Base-by-base conservation (phyloP, 2,113 vertebrate species). In the Struthio camelus region DNA sequence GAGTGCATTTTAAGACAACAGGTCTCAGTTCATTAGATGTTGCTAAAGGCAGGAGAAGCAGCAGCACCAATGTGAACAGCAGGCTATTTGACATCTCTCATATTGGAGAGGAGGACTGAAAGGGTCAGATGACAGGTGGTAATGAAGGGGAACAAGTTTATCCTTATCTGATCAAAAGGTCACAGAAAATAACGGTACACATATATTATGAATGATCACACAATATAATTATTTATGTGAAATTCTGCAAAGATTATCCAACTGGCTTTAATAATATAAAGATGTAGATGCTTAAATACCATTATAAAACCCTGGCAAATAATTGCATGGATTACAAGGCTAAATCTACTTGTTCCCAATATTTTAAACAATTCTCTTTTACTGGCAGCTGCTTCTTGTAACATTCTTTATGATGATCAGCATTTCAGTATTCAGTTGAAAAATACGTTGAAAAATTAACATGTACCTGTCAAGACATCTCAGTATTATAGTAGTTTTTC, bases 401-500 rank as follows among this genome's bases (percentile, higher is more conserved):
- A 40, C 9, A 54, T 30, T 69, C 34, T 69, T 69, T 69, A 76
- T 51, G 24, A 81, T 53, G 27, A 51, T 38, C 50, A 46, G 56
- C 76, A 70, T 71, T 27, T 70, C 38, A 86, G 48, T 81, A 73
- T 38, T 40, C 64, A 66, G 65, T 11, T 80, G 42, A 79, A 83
- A 96, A 78, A 7, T n/a, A 46, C 36, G 71, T 93, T 36, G 14
- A 75, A 94, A 89, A 91, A 70, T 25, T 80, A 69, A 92, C 56
- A 93, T 98, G 87, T 97, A 99, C 99, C 99, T 99, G 96, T 99
- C 99, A 75, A 99, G 98, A 93, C 98, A 99, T 82, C 99, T 96
- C 85, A 99, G 98, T 71, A 99, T 98, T 97, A 99, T 98, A 34
- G 99, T 99, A 58, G 99, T 99, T 97, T 99, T 99, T 69, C 99